Base-by-base conservation (phyloP, 2,113 vertebrate genomes). In the Stegastes partitus region DNA sequence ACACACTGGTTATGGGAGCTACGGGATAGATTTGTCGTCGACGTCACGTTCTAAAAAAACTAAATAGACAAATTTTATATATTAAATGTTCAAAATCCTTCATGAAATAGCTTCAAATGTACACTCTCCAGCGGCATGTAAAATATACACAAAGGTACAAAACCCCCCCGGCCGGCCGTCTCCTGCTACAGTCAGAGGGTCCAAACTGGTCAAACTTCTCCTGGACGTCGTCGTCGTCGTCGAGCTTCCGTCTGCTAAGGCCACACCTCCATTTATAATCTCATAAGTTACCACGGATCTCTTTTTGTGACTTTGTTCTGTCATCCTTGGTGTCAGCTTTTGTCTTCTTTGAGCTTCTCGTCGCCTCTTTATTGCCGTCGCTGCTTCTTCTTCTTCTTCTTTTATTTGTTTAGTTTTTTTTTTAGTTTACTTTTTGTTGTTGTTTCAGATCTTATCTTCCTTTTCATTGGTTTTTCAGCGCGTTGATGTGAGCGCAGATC, bases 401-500 rank as follows among this genome's bases (percentile, higher is more conserved):
- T 1, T 31, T 16, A 0, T 4, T 4, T 34, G 4, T 53, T 16
- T n/a, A n/a, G 8, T 22, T 25, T 5, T 12, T 5, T n/a, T n/a
- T n/a, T n/a, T n/a, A n/a, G n/a, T n/a, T n/a, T n/a, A n/a, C n/a
- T n/a, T n/a, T n/a, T n/a, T n/a, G n/a, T n/a, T n/a, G n/a, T n/a
- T n/a, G n/a, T n/a, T n/a, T n/a, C n/a, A n/a, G n/a, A n/a, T n/a
- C n/a, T n/a, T n/a, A n/a, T 2, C n/a, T n/a, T n/a, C 14, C 22
- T 77, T 18, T 66, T 93, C 86, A 97, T 0, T 95, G 95, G 86
- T 98, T 96, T 45, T 97, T 99, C 88, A 99, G 93, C 0, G 96
- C 95, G 89, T 99, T 99, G 93, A 99, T 99, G 79, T 97, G 97
- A 81, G 98, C 98, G 66, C 98, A 99, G 87, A 99, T 99, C 94